Conservation (phyloP, 2,113 vertebrate species). For the Taurulus bubalis region DNA sequence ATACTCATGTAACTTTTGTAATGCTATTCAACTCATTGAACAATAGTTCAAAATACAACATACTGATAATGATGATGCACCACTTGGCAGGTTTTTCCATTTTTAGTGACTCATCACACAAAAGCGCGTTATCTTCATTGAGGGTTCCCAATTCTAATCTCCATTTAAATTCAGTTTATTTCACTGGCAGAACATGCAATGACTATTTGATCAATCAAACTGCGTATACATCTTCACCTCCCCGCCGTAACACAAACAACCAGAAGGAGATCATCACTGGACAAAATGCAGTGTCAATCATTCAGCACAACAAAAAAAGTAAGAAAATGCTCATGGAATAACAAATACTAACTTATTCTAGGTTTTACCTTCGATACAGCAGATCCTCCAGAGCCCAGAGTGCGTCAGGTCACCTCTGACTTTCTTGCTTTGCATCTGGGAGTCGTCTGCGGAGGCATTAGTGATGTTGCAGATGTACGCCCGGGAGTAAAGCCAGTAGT, state of each 20-base stretch:
- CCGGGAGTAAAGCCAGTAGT: slow-evolving; percentile 97
- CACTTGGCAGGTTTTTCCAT: neutral
- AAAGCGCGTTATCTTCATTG: neutral
- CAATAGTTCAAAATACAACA: neutral
- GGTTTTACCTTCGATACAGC: slow-evolving; percentile 93
- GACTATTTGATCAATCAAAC: neutral
- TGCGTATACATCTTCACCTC: neutral
- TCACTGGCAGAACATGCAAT: neutral
- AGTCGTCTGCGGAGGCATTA: slow-evolving; percentile 88
- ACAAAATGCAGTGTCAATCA: neutral
- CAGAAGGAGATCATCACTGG: neutral
- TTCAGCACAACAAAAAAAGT: neutral
- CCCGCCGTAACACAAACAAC: neutral
- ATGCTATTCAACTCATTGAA: neutral
- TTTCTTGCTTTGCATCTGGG: slow-evolving; percentile 83
- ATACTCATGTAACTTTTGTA: neutral
- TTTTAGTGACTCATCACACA: neutral
- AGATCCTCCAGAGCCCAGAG: slow-evolving; percentile 96
- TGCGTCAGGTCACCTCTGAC: slow-evolving; percentile 91
- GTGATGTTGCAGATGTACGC: slow-evolving; percentile 94
- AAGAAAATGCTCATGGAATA: slow-evolving; percentile 30
- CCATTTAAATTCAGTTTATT: neutral
- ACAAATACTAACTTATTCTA: neutral
- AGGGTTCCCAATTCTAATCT: neutral
- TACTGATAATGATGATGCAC: neutral